Conservation (phyloP, 2,113 vertebrate species). For the Theristicus caerulescens region DNA sequence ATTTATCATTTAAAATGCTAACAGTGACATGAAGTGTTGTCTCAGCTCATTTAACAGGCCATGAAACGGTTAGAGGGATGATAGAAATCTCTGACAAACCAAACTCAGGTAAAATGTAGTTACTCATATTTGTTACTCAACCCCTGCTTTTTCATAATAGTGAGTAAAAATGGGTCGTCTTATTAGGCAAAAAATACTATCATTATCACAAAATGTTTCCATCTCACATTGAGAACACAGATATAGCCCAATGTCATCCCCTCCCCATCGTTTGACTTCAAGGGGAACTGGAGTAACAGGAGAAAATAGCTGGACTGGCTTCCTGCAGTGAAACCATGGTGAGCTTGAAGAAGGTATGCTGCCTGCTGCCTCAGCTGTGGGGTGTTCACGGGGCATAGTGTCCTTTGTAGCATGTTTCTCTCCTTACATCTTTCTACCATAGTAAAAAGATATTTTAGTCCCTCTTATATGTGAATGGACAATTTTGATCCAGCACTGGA, state of each 20-base stretch:
- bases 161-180: not conserved
- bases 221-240: not conserved
- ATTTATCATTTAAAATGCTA: constrained; percentile 38
- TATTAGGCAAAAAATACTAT: not conserved
- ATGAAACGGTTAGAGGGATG: not conserved
- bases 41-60: constrained; percentile 20
- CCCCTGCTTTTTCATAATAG: not conserved
- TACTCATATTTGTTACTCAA: not conserved
- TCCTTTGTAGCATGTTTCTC: not conserved
- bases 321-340: not conserved
- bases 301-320: not conserved
- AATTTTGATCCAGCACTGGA: not conserved
- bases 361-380: fast-evolving
- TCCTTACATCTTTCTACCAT: not conserved
- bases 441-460: not conserved
- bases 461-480: not conserved
- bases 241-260: not conserved
- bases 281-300: not conserved
- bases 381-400: fast-evolving
- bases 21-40: not conserved
- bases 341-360: not conserved
- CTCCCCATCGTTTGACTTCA: not conserved
- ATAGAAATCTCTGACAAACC: not conserved
- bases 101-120: not conserved
- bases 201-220: not conserved